These are phyloP conservation scores for Nestor notabilis DNA, from an alignment of 2,113 vertebrate genomes.

Conservation along the genomic window DNA sequence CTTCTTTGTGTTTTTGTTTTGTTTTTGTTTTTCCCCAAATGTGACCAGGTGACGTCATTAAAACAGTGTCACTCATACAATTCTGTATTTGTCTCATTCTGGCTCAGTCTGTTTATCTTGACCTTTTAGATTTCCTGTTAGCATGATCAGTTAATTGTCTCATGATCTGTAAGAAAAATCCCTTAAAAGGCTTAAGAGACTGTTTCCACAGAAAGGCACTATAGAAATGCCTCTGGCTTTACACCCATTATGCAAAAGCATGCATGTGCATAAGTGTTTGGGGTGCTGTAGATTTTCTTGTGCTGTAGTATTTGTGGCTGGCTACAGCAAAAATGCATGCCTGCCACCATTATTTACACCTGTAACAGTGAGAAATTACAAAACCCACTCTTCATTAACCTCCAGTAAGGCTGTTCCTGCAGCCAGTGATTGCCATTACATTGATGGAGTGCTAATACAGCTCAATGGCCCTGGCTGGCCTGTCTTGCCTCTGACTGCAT, in stretches of 20 bases:
- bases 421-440: neutral
- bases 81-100: neutral
- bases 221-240: neutral
- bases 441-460: conserved; percentile 50
- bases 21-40: neutral
- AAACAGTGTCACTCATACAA: neutral
- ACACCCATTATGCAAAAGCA: neutral
- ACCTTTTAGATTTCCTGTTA: neutral
- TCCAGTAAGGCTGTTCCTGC: conserved; percentile 39
- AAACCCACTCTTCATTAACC: conserved; percentile 59
- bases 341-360: neutral
- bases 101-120: neutral
- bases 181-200: neutral
- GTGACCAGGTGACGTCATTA: neutral
- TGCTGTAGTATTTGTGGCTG: neutral
- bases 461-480: neutral
- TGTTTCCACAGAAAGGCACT: neutral
- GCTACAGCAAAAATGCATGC: neutral
- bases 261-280: neutral
- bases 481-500: neutral
- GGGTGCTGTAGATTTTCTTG: neutral
- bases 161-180: neutral
- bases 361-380: conserved; percentile 18
- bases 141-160: neutral
- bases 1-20: neutral